phyloP scores from a whole-genome alignment of 2,797 vertebrate genomes.

The Pseudopleuronectes americanus region DNA sequence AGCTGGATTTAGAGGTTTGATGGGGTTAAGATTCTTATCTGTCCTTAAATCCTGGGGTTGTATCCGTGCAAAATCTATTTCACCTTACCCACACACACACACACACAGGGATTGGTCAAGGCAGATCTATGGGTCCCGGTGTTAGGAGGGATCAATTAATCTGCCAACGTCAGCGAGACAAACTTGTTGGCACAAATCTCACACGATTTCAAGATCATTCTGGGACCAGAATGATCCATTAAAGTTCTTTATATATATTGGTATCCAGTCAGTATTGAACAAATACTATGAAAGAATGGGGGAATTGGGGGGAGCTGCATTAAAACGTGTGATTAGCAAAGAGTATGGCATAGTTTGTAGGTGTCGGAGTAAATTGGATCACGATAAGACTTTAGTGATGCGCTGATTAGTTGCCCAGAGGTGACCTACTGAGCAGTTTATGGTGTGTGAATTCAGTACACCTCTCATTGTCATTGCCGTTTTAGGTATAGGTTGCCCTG shows the following conservation, averaged over 20 bases:
- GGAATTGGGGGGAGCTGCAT: no score
- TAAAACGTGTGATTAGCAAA: not conserved
- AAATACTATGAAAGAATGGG: not conserved
- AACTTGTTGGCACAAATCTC: not conserved
- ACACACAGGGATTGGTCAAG: conserved; percentile 80
- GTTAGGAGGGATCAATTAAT: conserved; percentile 19
- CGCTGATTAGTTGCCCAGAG: not conserved
- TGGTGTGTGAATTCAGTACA: not conserved
- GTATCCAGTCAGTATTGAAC: not conserved
- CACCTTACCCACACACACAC: conserved; percentile 76
- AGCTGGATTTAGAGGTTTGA: conserved; percentile 87
- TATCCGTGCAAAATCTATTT: conserved; percentile 87
- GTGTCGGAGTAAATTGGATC: not conserved
- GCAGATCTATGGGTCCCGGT: conserved; percentile 78
- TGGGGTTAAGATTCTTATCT: conserved; percentile 90
- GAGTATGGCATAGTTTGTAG: not conserved
- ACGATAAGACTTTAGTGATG: not conserved
- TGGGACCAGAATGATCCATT: not conserved
- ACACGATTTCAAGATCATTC: not conserved
- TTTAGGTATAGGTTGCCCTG: conserved; percentile 36
- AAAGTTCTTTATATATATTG: not conserved
- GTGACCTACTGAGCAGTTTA: conserved; percentile 15
- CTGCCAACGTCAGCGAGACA: not conserved
- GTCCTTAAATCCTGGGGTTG: conserved; percentile 83
- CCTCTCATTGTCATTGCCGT: conserved; percentile 8